These are phyloP conservation scores for Leucophenga maculata DNA, from an alignment of 2,888 invertebrate genomes.

Conservation along the genomic window DNA sequence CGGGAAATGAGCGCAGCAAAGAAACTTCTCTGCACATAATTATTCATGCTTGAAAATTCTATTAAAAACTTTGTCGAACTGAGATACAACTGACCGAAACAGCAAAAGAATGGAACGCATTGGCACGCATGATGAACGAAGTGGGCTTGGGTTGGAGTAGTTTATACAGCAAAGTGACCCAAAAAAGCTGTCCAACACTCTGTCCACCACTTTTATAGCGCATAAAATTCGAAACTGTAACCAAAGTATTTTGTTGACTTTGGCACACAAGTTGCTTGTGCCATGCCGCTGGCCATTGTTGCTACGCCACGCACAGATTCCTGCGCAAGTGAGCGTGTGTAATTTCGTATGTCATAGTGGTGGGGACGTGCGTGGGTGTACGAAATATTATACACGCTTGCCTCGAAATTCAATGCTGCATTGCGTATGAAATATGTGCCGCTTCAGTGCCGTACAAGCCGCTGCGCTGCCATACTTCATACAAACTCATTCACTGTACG, in stretches of 20 bases:
- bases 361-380: background rate
- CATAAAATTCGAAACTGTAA: constrained; percentile 19
- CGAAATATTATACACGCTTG: background rate
- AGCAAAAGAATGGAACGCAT: background rate
- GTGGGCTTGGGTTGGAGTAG: background rate
- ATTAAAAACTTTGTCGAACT: constrained; percentile 53
- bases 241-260: constrained; percentile 22
- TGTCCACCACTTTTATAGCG: background rate
- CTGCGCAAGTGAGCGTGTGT: constrained; percentile 52
- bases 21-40: constrained; percentile 47
- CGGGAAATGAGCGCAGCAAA: background rate
- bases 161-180: too few species aligned
- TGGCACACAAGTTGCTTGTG: background rate
- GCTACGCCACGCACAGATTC: constrained; percentile 49
- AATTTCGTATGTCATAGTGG: constrained; percentile 31
- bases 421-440: background rate
- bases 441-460: background rate
- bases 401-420: background rate
- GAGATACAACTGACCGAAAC: constrained; percentile 29
- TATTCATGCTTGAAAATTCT: constrained; percentile 57
- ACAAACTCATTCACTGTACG: too few species aligned
- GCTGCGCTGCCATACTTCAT: too few species aligned
- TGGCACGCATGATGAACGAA: background rate
- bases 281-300: constrained; percentile 39
- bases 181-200: background rate